A percentile compares a stretch with the other conserved stretches of the same genome.
Evolutionary conservation across 1,140 invertebrate species (phyloP).

Genomic region (Drosophila quadrilineata): DNA sequence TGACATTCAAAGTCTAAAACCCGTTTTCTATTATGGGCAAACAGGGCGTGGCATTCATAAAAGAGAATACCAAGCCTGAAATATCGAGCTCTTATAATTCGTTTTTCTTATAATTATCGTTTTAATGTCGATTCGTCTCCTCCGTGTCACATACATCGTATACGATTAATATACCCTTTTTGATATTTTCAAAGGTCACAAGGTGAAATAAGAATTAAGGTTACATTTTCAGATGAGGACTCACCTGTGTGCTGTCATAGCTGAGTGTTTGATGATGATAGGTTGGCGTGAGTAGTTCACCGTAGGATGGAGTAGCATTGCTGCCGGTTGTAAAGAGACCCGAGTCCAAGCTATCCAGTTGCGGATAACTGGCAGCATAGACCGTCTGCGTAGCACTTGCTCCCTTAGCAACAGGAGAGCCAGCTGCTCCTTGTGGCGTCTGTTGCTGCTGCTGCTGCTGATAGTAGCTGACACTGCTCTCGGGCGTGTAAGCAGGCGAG

Average conservation of each 20-base stretch:
- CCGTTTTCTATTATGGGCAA: too few species aligned
- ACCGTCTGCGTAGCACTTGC: conserved; percentile 10
- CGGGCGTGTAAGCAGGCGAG: conserved; percentile 71
- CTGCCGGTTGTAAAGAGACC: conserved; percentile 53
- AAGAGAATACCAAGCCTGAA: too few species aligned
- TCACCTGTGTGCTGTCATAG: conserved; percentile 59
- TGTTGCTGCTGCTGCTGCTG: conserved; percentile 55
- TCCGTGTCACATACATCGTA: too few species aligned
- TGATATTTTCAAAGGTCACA: too few species aligned
- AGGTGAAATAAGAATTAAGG: too few species aligned
- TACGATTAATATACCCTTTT: too few species aligned
- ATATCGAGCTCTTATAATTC: too few species aligned
- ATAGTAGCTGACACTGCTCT: conserved; percentile 61
- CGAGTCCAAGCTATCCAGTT: conserved; percentile 65
- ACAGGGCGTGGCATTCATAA: too few species aligned
- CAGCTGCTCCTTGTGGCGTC: conserved; percentile 1
- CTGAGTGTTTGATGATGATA: conserved; percentile 57
- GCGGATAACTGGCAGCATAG: conserved; percentile 45
- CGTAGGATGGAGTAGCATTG: conserved; percentile 68
- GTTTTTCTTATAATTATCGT: too few species aligned
- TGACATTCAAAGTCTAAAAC: too few species aligned
- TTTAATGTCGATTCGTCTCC: too few species aligned
- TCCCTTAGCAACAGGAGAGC: conserved; percentile 13
- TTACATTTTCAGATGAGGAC: neutral
- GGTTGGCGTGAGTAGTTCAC: conserved; percentile 56